A percentile compares a stretch with the other conserved stretches of the same genome.
These are phyloP conservation scores for Distichodus sexfasciatus DNA, from an alignment of 2,797 vertebrate genomes.

Conservation along the genomic window DNA sequence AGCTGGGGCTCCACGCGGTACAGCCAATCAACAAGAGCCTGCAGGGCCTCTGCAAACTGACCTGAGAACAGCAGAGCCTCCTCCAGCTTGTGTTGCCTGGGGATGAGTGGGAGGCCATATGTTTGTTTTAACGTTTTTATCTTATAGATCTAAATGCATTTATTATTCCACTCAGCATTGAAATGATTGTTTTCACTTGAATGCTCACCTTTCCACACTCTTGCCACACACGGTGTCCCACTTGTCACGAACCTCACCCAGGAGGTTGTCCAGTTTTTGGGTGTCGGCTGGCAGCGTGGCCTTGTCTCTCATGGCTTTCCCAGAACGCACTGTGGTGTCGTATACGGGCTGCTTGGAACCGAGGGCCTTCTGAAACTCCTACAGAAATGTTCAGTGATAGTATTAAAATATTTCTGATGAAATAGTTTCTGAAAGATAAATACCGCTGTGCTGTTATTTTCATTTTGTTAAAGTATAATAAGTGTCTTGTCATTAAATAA, in stretches of 20 bases:
- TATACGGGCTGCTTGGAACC: slow-evolving; percentile 98
- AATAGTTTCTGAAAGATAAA: too few relatives aligned
- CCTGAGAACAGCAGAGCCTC: slow-evolving; percentile 97
- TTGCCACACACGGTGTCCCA: slow-evolving; percentile 99
- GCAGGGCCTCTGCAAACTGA: slow-evolving; percentile 95
- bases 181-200: neutral
- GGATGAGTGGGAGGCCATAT: slow-evolving; percentile 17
- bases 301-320: slow-evolving; percentile 93
- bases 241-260: slow-evolving; percentile 95
- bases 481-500: too few relatives aligned
- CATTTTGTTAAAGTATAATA: too few relatives aligned
- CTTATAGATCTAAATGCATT: neutral
- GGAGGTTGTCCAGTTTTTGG: slow-evolving; percentile 90
- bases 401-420: neutral
- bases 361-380: slow-evolving; percentile 97
- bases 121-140: neutral
- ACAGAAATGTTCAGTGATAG: neutral
- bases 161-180: neutral
- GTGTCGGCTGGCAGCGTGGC: slow-evolving; percentile 86
- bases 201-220: slow-evolving; percentile 90
- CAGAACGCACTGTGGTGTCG: slow-evolving; percentile 94
- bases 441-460: too few relatives aligned
- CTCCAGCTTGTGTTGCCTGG: slow-evolving; percentile 97
- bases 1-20: slow-evolving; percentile 96
- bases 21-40: slow-evolving; percentile 96